Evolutionary conservation across 2,113 vertebrate genomes (phyloP).

Genomic region (Ceyx melanurus): DNA sequence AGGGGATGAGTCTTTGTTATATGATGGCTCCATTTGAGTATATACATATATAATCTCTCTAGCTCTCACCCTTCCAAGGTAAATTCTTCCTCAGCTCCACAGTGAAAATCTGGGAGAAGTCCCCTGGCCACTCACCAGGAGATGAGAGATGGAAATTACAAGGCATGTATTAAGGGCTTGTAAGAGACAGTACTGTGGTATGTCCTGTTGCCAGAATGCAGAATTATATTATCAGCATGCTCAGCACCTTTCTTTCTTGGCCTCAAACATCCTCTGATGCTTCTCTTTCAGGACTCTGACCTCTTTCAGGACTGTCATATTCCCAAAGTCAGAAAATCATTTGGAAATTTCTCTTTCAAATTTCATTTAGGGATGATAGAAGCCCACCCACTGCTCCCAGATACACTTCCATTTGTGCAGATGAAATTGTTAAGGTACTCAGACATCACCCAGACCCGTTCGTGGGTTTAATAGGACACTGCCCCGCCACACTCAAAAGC

Average conservation of each 20-base stretch:
- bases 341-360: background rate
- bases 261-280: background rate
- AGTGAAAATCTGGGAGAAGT: background rate
- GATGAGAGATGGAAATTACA: background rate
- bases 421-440: background rate
- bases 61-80: background rate
- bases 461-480: background rate
- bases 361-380: background rate
- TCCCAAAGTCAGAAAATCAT: background rate
- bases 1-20: background rate
- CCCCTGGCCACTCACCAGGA: background rate
- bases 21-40: background rate
- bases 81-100: background rate
- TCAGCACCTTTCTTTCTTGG: background rate
- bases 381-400: background rate
- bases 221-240: background rate
- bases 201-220: background rate
- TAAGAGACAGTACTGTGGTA: background rate
- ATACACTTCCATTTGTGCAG: background rate
- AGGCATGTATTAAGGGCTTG: background rate
- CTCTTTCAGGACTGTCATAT: background rate
- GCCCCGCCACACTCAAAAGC: background rate
- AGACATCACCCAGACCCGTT: background rate
- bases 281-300: background rate
- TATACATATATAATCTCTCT: background rate